Evolutionary conservation across 2,113 vertebrate genomes (phyloP).

Genomic region (Cercopithecus mona): DNA sequence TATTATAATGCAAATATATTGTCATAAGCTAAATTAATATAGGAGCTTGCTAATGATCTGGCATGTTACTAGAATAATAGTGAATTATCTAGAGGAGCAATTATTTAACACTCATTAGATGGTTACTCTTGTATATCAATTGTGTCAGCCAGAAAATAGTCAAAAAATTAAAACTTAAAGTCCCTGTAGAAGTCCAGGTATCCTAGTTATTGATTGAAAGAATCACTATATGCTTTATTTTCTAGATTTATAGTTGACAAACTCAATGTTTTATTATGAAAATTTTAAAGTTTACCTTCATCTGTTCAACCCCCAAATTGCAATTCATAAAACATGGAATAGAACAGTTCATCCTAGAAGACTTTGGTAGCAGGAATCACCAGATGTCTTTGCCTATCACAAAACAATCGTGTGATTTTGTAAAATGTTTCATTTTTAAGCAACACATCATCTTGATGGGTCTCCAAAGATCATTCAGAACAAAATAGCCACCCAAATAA

Average conservation of each 20-base stretch:
- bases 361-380: not conserved
- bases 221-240: not conserved
- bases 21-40: not conserved
- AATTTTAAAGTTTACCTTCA: not conserved
- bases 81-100: not conserved
- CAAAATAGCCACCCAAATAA: conserved; percentile 1
- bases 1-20: not conserved
- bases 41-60: not conserved
- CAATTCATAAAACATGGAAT: not conserved
- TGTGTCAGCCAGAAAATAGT: not conserved
- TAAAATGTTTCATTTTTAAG: conserved; percentile 45
- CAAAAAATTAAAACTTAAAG: not conserved
- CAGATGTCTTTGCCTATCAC: conserved; percentile 9
- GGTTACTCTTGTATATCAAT: not conserved
- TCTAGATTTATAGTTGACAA: not conserved
- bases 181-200: not conserved
- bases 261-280: not conserved
- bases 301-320: conserved; percentile 6
- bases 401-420: not conserved
- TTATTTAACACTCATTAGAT: not conserved
- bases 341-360: not conserved
- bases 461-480: conserved; percentile 38
- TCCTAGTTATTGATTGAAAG: not conserved
- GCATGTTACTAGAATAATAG: not conserved
- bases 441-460: not conserved